Conservation (phyloP, 37 sponge, comb jelly and placozoan genomes). For the Aplysina aerophoba region DNA sequence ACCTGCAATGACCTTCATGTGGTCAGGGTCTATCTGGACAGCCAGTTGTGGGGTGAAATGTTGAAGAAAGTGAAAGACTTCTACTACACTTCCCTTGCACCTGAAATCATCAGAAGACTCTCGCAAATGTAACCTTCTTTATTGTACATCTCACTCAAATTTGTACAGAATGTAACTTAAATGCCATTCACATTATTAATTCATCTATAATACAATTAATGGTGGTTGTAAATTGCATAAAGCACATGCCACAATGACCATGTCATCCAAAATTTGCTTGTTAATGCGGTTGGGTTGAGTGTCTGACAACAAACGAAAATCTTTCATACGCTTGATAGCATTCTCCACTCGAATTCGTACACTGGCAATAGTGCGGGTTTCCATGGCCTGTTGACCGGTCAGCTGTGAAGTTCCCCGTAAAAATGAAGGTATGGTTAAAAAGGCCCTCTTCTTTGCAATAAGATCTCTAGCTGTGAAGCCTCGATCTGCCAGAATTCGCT, state of each 20-base stretch:
- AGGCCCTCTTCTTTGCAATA: conserved; percentile 25
- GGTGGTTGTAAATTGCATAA: conserved; percentile 43
- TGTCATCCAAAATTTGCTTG: conserved; percentile 46
- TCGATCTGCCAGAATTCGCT: conserved; percentile 21
- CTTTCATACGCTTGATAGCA: conserved; percentile 36
- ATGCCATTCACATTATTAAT: too few relatives aligned
- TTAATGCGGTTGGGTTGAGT: conserved; percentile 22
- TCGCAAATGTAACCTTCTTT: too few relatives aligned
- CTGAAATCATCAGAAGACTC: too few relatives aligned
- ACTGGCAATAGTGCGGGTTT: conserved; percentile 11
- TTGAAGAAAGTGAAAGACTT: too few relatives aligned
- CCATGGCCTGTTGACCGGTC: not conserved
- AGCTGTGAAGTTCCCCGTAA: not conserved
- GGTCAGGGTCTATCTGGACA: too few relatives aligned
- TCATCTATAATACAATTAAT: conserved; percentile 17
- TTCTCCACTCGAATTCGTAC: conserved; percentile 31
- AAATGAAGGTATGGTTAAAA: conserved; percentile 28
- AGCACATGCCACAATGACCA: conserved; percentile 39
- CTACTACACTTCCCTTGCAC: too few relatives aligned
- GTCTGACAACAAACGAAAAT: conserved; percentile 28
- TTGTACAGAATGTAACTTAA: too few relatives aligned
- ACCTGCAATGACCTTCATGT: too few relatives aligned
- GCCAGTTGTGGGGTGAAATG: too few relatives aligned
- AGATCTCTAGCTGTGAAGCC: conserved; percentile 31
- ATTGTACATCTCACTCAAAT: too few relatives aligned